Conservation (phyloP, 1,140 invertebrate species). For the Drosophila chauvacae region DNA sequence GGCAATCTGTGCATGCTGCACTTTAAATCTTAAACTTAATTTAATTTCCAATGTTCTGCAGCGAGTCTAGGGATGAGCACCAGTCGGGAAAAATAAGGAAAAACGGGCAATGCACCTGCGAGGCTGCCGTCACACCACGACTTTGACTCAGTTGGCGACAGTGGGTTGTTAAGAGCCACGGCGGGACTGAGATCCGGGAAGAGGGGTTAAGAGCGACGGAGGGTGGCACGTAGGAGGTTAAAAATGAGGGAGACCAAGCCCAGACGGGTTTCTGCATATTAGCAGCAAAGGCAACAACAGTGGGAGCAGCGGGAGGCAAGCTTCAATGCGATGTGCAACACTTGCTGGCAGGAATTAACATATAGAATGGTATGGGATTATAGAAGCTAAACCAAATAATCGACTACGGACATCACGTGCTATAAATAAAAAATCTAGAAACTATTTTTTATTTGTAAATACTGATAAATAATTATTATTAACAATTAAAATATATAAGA, state of each 20-base stretch:
- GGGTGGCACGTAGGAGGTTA: background rate
- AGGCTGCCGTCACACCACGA: conserved; percentile 5
- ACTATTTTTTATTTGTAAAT: too few species aligned
- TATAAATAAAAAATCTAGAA: background rate
- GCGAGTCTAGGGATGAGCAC: conserved; percentile 2
- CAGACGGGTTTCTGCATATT: conserved; percentile 44
- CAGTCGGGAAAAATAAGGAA: conserved; percentile 9
- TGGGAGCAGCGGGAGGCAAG: background rate
- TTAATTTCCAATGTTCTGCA: conserved; percentile 67
- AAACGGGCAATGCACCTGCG: conserved; percentile 56
- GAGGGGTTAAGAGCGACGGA: background rate
- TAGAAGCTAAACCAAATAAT: background rate
- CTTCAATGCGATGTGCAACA: conserved; percentile 41
- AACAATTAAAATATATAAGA: too few species aligned
- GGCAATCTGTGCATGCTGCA: conserved; percentile 41
- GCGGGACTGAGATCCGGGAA: background rate
- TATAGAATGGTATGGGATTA: conserved; percentile 3
- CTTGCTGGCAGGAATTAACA: conserved; percentile 36
- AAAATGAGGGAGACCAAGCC: conserved; percentile 29
- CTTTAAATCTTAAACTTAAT: conserved; percentile 71
- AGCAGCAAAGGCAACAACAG: conserved; percentile 32
- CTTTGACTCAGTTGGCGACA: conserved; percentile 8
- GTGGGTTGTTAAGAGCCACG: background rate
- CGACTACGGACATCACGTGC: background rate
- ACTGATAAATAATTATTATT: too few species aligned